Evolutionary conservation across 2,888 invertebrate genomes (phyloP).

Genomic region (Phlogophora meticulosa): DNA sequence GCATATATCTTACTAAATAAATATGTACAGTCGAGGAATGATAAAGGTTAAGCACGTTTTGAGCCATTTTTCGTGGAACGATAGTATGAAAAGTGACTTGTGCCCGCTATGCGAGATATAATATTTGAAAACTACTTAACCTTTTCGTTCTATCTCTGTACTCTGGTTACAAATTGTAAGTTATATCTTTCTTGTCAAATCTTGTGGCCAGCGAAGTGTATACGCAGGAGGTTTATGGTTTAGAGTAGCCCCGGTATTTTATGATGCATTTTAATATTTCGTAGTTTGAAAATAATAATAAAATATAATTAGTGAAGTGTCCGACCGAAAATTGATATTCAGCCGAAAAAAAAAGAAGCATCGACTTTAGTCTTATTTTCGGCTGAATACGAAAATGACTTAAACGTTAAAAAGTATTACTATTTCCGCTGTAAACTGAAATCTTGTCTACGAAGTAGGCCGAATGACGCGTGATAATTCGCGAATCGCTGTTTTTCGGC

Average conservation of each 20-base stretch:
- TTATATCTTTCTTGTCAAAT: neutral
- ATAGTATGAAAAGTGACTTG: neutral
- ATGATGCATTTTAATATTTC: conserved; percentile 48
- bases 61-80: neutral
- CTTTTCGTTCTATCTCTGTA: neutral
- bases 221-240: conserved; percentile 5
- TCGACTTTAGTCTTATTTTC: too few species aligned
- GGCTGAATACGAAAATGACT: too few species aligned
- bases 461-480: too few species aligned
- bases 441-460: too few species aligned
- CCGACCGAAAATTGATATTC: too few species aligned
- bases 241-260: neutral
- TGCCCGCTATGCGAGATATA: neutral
- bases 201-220: conserved; percentile 17
- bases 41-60: neutral
- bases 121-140: neutral
- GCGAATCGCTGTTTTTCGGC: too few species aligned
- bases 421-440: too few species aligned
- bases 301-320: too few species aligned
- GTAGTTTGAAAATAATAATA: conserved; percentile 42
- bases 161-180: neutral
- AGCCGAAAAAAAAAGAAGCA: too few species aligned
- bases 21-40: conserved; percentile 10
- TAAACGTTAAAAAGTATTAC: too few species aligned
- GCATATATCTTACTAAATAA: neutral